Evolutionary conservation across 2,113 vertebrate species (phyloP), one percentile per base, ranked within the genome.

Genomic region (Coreoperca whiteheadi): DNA sequence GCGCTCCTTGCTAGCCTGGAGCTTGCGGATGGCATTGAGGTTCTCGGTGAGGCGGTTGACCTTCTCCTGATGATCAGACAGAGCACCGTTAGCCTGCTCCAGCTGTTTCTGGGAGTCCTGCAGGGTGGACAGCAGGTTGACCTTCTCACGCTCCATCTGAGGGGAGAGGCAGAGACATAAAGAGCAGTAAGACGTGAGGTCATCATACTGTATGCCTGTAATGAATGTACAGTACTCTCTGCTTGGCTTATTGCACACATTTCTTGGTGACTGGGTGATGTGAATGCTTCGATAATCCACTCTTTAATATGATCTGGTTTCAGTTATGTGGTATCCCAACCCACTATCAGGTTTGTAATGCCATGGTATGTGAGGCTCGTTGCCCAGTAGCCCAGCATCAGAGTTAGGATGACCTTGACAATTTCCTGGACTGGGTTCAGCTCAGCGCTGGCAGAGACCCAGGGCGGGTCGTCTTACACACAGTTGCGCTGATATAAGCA

Each of bases 51-150:
- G 98, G 16, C 97, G 96, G 82, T 93, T 96, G 85, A 99, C 97
- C 80, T 98, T 98, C 89, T 99, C 98, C 3, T 96, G 96, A 70
- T 99, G 97, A 89, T 99, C 97, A 0, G 97, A 97, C 53, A 99
- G 96, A 28, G 97, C 95, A 0, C 97, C 97, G 3, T 97, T 95
- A 0, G 97, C 96, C 84, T 98, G 97, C 82, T 99, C 98, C 37
- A 99, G 93, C 92, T 99, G 98, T 77, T 99, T 99, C 92, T 99
- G 98, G 6, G 97, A 97, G 68, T 99, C 98, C 93, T 99, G 98
- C 53, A 99, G 96, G 0, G 96, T 97, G 3, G 96, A 93, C 84
- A 99, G 91, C 83, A 99, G 94, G 81, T 95, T 96, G 68, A 97
- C 94, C 93, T 99, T 99, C 90, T 99, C 98, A 75, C 98, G 96